phyloP scores from a whole-genome alignment of 1,140 invertebrate species.

The Neodiprion virginianus region DNA sequence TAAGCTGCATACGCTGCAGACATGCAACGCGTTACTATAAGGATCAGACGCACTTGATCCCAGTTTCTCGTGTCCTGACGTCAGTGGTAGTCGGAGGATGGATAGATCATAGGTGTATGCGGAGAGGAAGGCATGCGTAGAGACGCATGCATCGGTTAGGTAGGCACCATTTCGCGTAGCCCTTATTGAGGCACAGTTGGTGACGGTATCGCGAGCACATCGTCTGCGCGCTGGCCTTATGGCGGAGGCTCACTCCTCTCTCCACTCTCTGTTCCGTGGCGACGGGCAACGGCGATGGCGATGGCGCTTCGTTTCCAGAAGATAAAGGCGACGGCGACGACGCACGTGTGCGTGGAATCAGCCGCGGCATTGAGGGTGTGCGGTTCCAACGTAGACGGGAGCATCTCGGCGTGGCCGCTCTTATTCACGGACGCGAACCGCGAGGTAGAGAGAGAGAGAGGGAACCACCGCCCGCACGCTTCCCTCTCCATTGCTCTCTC shows the following conservation, averaged over 20 bases:
- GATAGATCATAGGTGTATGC: no score
- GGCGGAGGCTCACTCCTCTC: background rate
- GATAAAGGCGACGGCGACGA: background rate
- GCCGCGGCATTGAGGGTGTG: background rate
- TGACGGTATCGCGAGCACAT: background rate
- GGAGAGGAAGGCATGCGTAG: no score
- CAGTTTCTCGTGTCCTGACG: no score
- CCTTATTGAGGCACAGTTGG: slow-evolving; percentile 3
- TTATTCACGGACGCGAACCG: background rate
- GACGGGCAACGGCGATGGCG: background rate
- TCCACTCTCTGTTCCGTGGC: background rate
- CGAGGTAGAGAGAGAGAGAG: slow-evolving; percentile 49
- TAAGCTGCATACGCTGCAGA: no score
- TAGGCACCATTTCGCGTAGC: background rate
- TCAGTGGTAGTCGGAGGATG: no score
- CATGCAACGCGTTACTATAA: no score
- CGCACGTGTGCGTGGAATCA: background rate
- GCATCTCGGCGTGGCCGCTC: background rate
- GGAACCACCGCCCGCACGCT: slow-evolving; percentile 16
- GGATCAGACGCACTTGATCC: no score
- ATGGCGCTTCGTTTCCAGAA: background rate
- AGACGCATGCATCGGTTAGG: no score
- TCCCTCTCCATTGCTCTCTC: slow-evolving; percentile 22
- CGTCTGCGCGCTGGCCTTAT: slow-evolving; percentile 3
- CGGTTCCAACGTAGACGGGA: background rate